Base-by-base conservation (phyloP, 1,140 invertebrate species). In the Matsumurasca onukii region DNA sequence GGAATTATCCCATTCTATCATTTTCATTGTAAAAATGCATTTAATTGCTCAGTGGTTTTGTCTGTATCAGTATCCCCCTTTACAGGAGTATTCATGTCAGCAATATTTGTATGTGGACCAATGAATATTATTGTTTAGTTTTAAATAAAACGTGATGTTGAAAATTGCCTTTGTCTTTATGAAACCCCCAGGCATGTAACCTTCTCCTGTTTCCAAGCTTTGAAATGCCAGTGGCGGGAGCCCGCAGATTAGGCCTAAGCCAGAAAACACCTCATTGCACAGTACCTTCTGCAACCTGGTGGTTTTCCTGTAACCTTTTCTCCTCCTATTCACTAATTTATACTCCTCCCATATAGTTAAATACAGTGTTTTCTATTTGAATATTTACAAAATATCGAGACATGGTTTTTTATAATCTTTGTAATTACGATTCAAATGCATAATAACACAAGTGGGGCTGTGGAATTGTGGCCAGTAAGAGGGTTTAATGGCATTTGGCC, bases 101-200 rank as follows among this genome's bases (percentile, higher is more conserved):
- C 55, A 59, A 59, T 59, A 59, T 24, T 27, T 22, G 2, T n/a
- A 27, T n/a, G 55, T 59, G 55, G 55, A 59, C 55, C 55, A 59
- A 59, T 12, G 30, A 27, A 15, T 3, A 52, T 52, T 59, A n/a
- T 59, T 59, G 22, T 27, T 2, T 59, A 27, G 12, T 13, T 59
- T 59, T 5, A 27, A 59, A 52, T 27, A 27, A 59, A 12, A 27
- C 55, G 1, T 12, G 25, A 27, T 59, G 49, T 51, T 22, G 24
- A 20, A 51, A 22, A 17, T 20, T 82, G 77, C n/a, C n/a, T 9
- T 45, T 12, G 39, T 45, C n/a, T 45, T 45, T n/a, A 12, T 45
- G 39, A 12, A 45, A 9, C 9, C 9, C 39, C 39, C 9, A 45
- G 39, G 39, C 39, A 12, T 12, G 39, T 45, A 12, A 9, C n/a